Percentiles rank a stretch among this genome's conserved stretches.
Conservation (phyloP, 2,113 vertebrate genomes). For the Condylura cristata region DNA sequence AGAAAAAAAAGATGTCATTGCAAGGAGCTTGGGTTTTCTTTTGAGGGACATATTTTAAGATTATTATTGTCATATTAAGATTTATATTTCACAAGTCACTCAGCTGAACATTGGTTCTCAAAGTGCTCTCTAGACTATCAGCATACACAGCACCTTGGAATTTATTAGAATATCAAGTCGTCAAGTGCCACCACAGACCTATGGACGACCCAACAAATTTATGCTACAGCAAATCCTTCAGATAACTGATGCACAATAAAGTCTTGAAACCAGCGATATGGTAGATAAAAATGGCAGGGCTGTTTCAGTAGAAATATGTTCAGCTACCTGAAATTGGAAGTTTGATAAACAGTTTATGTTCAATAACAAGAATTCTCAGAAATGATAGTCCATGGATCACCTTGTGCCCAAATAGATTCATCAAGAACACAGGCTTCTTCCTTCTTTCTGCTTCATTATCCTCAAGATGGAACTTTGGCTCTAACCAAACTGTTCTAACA, state of each 20-base stretch:
- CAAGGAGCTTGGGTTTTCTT: background rate
- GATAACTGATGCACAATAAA: background rate
- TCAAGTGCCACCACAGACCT: background rate
- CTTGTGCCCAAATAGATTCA: background rate
- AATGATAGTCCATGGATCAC: background rate
- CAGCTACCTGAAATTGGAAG: background rate
- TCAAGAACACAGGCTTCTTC: background rate
- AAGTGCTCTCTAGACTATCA: background rate
- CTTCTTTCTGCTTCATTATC: background rate
- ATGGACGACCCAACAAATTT: background rate
- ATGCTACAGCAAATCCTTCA: background rate
- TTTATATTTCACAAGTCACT: background rate
- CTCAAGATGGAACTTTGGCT: background rate
- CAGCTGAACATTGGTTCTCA: background rate
- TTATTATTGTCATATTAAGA: background rate
- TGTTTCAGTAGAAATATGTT: constrained; percentile 8
- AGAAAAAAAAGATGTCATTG: background rate
- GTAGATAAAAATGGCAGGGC: background rate
- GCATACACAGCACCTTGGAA: background rate
- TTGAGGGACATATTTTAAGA: background rate
- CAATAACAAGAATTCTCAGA: background rate
- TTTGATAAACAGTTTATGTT: background rate
- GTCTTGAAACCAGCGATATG: background rate
- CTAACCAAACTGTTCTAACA: background rate
- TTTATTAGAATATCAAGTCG: background rate